A percentile compares a stretch with the other conserved stretches of the same genome.
Evolutionary conservation across 2,113 vertebrate species (phyloP).

Genomic region (Mohoua ochrocephala): DNA sequence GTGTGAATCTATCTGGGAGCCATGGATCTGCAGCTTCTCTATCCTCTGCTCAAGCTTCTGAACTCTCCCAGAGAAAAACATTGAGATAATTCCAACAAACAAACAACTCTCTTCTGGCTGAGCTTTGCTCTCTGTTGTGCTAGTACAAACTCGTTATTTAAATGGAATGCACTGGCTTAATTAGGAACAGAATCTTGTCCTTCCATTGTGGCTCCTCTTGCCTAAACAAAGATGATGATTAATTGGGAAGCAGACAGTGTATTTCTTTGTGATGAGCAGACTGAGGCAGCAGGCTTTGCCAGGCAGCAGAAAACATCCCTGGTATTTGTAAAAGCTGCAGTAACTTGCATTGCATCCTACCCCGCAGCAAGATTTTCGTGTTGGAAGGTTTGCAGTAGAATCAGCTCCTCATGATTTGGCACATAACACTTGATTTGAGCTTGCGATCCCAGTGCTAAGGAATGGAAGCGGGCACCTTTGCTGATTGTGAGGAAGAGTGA

Average conservation of each 20-base stretch:
- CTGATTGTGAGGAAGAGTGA: not conserved
- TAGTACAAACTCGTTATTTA: conserved; percentile 47
- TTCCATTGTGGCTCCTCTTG: conserved; percentile 49
- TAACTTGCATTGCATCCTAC: conserved; percentile 35
- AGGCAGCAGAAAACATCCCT: conserved; percentile 33
- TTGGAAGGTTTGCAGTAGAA: not conserved
- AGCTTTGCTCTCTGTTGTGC: conserved; percentile 30
- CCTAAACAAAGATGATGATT: conserved; percentile 53
- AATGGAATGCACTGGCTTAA: conserved; percentile 51
- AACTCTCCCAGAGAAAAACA: conserved; percentile 41
- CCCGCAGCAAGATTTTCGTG: not conserved
- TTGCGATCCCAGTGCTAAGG: not conserved
- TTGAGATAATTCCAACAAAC: conserved; percentile 53
- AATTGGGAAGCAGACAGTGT: conserved; percentile 44
- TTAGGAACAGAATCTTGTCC: conserved; percentile 53
- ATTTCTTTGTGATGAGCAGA: conserved; percentile 33
- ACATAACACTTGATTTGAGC: not conserved
- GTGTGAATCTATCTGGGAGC: not conserved
- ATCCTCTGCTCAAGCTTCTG: conserved; percentile 1
- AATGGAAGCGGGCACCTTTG: not conserved
- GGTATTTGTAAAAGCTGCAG: conserved; percentile 28
- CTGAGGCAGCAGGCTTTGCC: conserved; percentile 21
- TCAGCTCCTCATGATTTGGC: not conserved
- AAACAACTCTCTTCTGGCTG: conserved; percentile 27
- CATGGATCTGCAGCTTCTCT: not conserved